Base-by-base conservation (phyloP, 2,888 invertebrate genomes). In the Drosophila merina region DNA sequence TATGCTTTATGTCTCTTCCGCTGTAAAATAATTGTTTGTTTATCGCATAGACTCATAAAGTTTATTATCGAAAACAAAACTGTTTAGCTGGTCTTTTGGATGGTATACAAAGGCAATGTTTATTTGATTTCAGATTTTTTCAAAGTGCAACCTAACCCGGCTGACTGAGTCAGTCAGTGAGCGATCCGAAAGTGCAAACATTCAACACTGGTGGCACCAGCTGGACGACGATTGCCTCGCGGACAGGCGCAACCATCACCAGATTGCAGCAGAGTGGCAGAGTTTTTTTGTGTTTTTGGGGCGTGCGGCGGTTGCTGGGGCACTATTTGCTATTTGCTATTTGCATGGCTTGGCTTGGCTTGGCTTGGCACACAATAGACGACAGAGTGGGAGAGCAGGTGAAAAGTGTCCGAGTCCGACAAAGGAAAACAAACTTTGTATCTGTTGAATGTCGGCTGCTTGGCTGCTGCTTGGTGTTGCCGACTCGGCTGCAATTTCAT, bases 201-300 rank as follows among this genome's bases (percentile, higher is more conserved):
- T 54, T 81, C 87, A 81, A 81, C 87, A 81, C 80, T 73, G 73
- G 80, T 86, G 80, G 80, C 80, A 81, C 72, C 59, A 81, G 87
- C 85, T 81, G 77, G 72, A 66, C 70, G 69, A 72, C 73, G 60
- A 72, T 67, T 76, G 72, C 79, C 76, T 48, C 42, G 62, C 72
- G 45, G 69, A 30, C 78, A 69, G 58, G 49, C 77, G 30, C 42
- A 31, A 54, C 50, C 63, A 66, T 51, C 67, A 45, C 47, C 69
- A 52, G 75, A 74, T 74, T 67, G 59, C 72, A 54, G 57, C 72
- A 54, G 66, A 67, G 59, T 50, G 14, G 10, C 31, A 40, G 30
- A 7, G 64, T 38, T 51, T 25, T 36, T 49, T 36, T 20, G 10
- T 31, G 44, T 64, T 69, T 69, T 67, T 31, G 57, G 14, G 44